Conservation (phyloP, 2,797 vertebrate genomes). For the Malacoraja senta region DNA sequence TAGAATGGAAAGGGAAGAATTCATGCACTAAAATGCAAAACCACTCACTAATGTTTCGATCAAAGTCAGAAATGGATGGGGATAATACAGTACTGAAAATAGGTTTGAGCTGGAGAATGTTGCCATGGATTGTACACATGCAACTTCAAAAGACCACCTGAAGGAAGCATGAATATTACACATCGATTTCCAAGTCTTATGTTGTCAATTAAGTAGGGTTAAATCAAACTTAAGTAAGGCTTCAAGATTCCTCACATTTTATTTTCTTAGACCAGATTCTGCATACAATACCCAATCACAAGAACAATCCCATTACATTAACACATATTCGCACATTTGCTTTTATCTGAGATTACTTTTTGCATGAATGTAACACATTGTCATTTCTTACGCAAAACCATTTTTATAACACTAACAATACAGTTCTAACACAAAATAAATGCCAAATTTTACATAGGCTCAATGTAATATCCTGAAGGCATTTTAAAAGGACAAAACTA, state of each 20-base stretch:
- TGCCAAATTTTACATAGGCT: not conserved
- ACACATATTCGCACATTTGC: too few relatives aligned
- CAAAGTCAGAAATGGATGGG: not conserved
- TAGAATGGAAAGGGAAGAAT: not conserved
- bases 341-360: not conserved
- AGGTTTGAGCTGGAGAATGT: not conserved
- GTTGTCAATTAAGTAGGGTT: not conserved
- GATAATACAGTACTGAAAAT: not conserved
- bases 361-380: not conserved
- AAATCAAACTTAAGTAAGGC: not conserved
- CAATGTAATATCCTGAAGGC: not conserved
- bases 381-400: not conserved
- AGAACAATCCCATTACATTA: too few relatives aligned
- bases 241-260: not conserved
- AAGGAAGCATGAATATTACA: not conserved
- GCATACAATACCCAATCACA: not conserved
- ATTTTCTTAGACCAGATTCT: not conserved
- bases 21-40: not conserved
- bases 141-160: not conserved
- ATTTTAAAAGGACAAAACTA: not conserved
- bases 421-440: not conserved
- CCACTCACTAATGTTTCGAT: not conserved
- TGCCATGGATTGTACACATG: not conserved
- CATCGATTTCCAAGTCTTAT: not conserved
- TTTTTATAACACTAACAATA: too few relatives aligned